Evolutionary conservation across 2,113 vertebrate species (phyloP).

Genomic region (Trematomus loennbergii): DNA sequence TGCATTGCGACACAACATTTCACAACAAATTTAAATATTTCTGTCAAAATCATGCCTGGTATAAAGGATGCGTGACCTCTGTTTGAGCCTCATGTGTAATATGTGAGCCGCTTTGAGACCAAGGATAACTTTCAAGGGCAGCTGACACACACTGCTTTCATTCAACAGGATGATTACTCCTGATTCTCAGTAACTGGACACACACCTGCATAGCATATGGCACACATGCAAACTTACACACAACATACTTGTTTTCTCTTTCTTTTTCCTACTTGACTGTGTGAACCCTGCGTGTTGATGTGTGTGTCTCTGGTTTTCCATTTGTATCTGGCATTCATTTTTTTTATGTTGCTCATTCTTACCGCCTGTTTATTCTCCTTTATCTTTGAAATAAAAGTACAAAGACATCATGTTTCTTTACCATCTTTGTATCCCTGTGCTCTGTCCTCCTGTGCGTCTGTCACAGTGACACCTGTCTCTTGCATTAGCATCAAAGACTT

Average conservation of each 20-base stretch:
- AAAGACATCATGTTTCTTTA: conserved; percentile 42
- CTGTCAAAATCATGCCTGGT: background rate
- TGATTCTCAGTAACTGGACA: conserved; percentile 16
- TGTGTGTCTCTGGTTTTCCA: conserved; percentile 20
- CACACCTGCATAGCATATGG: background rate
- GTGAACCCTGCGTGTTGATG: background rate
- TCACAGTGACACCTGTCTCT: conserved; percentile 60
- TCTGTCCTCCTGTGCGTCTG: conserved; percentile 29
- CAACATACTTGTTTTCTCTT: background rate
- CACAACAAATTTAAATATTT: conserved; percentile 34
- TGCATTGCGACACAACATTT: background rate
- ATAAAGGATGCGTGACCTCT: conserved; percentile 28
- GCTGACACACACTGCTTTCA: conserved; percentile 23
- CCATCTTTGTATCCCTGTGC: background rate
- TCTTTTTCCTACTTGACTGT: background rate
- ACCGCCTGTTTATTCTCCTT: conserved; percentile 41
- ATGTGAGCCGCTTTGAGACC: conserved; percentile 11
- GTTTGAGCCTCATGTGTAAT: conserved; percentile 34
- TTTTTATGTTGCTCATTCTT: conserved; percentile 29
- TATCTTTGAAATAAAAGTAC: conserved; percentile 57
- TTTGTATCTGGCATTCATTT: conserved; percentile 31
- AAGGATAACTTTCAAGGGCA: conserved; percentile 35
- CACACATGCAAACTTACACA: background rate
- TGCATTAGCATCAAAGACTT: conserved; percentile 51
- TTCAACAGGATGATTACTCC: background rate